Conservation (phyloP, 1,140 invertebrate genomes). For the Holcopasites calliopsidis region DNA sequence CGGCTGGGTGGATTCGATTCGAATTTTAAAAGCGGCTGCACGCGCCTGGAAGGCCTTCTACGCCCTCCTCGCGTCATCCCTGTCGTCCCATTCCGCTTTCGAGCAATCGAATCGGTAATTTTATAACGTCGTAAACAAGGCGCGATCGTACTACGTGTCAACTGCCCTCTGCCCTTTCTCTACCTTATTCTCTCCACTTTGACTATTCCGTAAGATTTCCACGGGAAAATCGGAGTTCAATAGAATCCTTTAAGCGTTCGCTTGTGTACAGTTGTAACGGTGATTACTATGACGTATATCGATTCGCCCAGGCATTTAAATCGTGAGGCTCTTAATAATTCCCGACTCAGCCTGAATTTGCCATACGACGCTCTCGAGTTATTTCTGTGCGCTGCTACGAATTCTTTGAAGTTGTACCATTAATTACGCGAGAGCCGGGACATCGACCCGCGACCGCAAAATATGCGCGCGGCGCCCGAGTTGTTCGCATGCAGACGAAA, state of each 20-base stretch:
- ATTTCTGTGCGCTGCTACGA: too few species aligned
- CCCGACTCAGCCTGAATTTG: too few species aligned
- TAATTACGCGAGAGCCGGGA: too few species aligned
- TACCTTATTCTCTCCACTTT: not conserved
- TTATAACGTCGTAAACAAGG: constrained; percentile 76
- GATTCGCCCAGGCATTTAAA: too few species aligned
- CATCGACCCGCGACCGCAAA: not conserved
- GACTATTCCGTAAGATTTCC: not conserved
- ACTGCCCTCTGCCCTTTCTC: constrained; percentile 38
- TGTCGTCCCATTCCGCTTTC: constrained; percentile 75
- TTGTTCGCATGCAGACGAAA: not conserved
- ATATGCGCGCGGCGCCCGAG: not conserved
- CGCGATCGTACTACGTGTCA: constrained; percentile 74
- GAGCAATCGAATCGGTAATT: constrained; percentile 76
- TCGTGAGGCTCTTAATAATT: too few species aligned
- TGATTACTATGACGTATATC: too few species aligned
- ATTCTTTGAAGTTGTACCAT: too few species aligned
- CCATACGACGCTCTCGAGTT: too few species aligned
- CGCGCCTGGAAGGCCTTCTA: not conserved
- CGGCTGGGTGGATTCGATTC: not conserved
- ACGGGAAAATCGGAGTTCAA: too few species aligned
- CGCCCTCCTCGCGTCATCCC: constrained; percentile 10
- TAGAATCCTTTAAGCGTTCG: too few species aligned
- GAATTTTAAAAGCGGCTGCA: constrained; percentile 21
- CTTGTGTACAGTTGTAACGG: too few species aligned